These are phyloP conservation scores for Anolis carolinensis DNA, from an alignment of 2,113 vertebrate species.

Conservation along the genomic window DNA sequence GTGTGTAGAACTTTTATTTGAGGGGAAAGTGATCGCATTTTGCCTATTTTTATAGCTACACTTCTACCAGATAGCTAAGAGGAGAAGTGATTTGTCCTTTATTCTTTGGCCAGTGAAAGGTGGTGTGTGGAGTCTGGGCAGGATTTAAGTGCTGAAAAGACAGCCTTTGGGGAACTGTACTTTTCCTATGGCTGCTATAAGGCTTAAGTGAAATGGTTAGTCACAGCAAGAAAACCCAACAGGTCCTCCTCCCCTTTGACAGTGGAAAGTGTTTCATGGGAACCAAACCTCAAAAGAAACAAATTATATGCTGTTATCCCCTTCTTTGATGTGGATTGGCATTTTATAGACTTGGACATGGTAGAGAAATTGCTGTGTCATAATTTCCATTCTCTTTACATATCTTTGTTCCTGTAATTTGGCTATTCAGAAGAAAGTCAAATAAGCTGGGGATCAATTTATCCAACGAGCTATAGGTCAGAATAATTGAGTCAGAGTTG, in stretches of 20 bases:
- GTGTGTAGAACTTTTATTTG: too few relatives aligned
- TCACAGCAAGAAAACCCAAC: neutral
- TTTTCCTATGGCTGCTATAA: too few relatives aligned
- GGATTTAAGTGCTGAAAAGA: too few relatives aligned
- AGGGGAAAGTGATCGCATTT: too few relatives aligned
- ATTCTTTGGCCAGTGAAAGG: too few relatives aligned
- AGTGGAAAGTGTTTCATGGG: conserved; percentile 6
- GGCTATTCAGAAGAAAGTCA: neutral
- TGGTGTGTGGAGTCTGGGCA: too few relatives aligned
- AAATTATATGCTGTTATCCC: conserved; percentile 13
- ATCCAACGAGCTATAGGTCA: too few relatives aligned
- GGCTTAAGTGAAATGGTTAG: neutral
- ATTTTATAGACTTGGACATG: conserved; percentile 15
- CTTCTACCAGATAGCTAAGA: too few relatives aligned
- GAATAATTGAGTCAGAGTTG: too few relatives aligned
- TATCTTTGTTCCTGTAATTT: neutral
- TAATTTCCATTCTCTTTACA: neutral
- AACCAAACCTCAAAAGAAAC: conserved; percentile 24
- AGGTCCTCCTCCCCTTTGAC: neutral
- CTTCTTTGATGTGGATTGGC: conserved; percentile 14
- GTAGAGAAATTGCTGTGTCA: neutral
- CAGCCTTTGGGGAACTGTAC: too few relatives aligned
- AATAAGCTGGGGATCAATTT: neutral
- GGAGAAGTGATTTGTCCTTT: too few relatives aligned
- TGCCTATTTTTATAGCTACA: too few relatives aligned